Conservation (phyloP, 2,888 invertebrate species). For the Lomographa bimaculata region DNA sequence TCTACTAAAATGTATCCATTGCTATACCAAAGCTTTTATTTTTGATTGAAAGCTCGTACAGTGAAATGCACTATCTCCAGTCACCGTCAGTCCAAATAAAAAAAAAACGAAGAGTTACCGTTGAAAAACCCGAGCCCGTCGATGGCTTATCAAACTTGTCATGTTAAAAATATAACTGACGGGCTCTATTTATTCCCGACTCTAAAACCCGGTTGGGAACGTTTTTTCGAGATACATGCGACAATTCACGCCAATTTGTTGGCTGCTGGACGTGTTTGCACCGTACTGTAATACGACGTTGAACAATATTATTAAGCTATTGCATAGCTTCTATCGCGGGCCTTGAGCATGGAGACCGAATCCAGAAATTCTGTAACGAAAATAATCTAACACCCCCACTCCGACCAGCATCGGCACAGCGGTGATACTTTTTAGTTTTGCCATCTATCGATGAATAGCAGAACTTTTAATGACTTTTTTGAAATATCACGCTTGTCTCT, state of each 20-base stretch:
- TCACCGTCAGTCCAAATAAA: slow-evolving; percentile 7
- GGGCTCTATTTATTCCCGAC: slow-evolving; percentile 51
- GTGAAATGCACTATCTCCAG: slow-evolving; percentile 23
- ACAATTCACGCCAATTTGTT: slow-evolving; percentile 60
- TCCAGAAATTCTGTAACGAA: no score
- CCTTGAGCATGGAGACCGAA: no score
- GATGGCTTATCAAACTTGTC: slow-evolving; percentile 44
- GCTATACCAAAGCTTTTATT: no score
- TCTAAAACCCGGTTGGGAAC: slow-evolving; percentile 45
- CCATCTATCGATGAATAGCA: no score
- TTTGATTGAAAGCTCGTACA: slow-evolving; percentile 22
- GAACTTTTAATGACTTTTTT: no score
- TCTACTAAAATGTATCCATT: no score
- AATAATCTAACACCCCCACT: no score
- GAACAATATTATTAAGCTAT: no score
- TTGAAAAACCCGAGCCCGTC: slow-evolving; percentile 25
- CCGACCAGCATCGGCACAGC: no score
- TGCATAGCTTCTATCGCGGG: no score
- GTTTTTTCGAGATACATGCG: slow-evolving; percentile 52
- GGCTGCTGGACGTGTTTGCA: slow-evolving; percentile 40
- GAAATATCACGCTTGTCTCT: no score
- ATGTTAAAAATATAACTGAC: slow-evolving; percentile 57
- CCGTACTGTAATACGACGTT: slow-evolving; percentile 32
- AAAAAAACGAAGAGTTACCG: slow-evolving; percentile 23
- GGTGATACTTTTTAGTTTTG: no score